Base-by-base conservation (phyloP, 23 tunicate genomes). In the Ascidia mentula region DNA sequence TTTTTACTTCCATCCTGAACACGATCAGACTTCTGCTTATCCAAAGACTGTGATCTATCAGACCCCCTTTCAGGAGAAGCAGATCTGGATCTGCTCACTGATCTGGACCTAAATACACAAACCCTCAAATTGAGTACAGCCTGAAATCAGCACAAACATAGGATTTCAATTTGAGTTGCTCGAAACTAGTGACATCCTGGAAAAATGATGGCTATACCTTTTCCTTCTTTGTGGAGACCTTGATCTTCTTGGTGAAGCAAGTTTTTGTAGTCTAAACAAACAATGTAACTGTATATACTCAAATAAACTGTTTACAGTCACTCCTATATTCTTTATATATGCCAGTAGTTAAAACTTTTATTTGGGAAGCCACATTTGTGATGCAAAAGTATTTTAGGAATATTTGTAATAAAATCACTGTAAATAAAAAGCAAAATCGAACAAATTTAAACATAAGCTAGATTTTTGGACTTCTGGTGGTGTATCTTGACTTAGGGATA, bases 181-280 rank as follows among this genome's bases (percentile, higher is more conserved):
- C 12, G 15, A 78, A 37, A 26, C 18, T 37, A 76, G 34, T 35
- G 30, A 9, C 60, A 39, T 7, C 15, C 8, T 42, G 22, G 32
- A 42, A 15, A 74, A 30, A 3, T 22, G 1, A 6, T 28, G 30
- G 8, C 18, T 31, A 5, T 38, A 80, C 86, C 86, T 36, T 82
- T 69, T 72, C 37, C 85, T 69, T 38, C 75, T 73, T 5, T 61
- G 46, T 0, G 90, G 90, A 38, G 90, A 86, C 30, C 86, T 74
- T 0, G 90, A 86, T 53, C 90, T 40, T 46, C 89, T 70, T 0
- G 82, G 77, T 30, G 83, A 72, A 39, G 74, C 33, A 20, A 70
- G 36, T 38, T 53, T 69, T 77, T 77, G 82, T 24, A 61, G 60
- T 31, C 77, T 77, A 75, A 26, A n/a, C 32, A 70, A 70, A 70